Evolutionary conservation across 2,888 invertebrate genomes (phyloP).

Genomic region (Hypena proboscidalis): DNA sequence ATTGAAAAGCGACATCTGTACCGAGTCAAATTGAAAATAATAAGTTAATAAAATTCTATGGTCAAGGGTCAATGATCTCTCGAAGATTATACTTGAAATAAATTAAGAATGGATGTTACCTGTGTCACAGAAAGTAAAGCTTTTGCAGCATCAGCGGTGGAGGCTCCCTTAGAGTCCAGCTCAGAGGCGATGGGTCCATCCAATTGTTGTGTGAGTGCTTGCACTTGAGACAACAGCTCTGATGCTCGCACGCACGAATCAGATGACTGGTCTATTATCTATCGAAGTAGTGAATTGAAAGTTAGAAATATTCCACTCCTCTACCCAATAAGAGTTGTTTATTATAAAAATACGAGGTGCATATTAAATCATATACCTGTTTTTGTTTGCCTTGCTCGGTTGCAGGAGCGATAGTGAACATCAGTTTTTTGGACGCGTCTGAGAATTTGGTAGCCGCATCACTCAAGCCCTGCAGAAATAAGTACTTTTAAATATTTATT

Average conservation of each 20-base stretch:
- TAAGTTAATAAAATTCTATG: too few relatives aligned
- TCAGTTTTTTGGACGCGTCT: conserved; percentile 51
- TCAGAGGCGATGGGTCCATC: background rate
- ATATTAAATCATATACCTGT: conserved; percentile 41
- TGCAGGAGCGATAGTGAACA: conserved; percentile 43
- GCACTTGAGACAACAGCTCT: conserved; percentile 39
- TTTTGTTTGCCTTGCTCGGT: conserved; percentile 36
- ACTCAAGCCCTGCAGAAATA: conserved; percentile 52
- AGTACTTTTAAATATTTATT: too few relatives aligned
- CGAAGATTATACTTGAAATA: too few relatives aligned
- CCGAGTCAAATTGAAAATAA: too few relatives aligned
- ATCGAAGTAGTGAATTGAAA: too few relatives aligned
- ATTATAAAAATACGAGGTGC: too few relatives aligned
- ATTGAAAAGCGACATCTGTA: too few relatives aligned
- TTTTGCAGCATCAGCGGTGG: conserved; percentile 41
- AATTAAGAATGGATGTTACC: too few relatives aligned
- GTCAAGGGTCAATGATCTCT: too few relatives aligned
- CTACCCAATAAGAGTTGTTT: too few relatives aligned
- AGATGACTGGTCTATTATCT: conserved; percentile 11
- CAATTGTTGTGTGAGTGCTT: conserved; percentile 22
- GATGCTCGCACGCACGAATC: conserved; percentile 15
- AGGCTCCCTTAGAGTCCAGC: conserved; percentile 9
- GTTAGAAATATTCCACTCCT: too few relatives aligned
- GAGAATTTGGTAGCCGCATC: conserved; percentile 49
- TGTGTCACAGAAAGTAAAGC: conserved; percentile 43